Evolutionary conservation across 2,888 invertebrate genomes (phyloP), one percentile per base, ranked within the genome.

Genomic region (Schizaphis graminum): DNA sequence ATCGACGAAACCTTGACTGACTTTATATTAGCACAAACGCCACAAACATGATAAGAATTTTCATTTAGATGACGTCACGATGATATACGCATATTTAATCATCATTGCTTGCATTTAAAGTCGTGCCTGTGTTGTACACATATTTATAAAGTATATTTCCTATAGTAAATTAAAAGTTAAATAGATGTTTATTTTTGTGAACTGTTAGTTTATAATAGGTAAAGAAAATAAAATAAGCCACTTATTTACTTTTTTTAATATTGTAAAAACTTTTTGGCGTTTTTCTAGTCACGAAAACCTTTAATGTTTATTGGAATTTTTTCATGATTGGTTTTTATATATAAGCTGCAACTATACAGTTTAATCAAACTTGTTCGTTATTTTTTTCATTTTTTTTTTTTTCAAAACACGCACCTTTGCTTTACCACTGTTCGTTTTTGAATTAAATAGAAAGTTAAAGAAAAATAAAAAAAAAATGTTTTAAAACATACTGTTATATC

Each of bases 311-410:
- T 93, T 90, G 89, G 84, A 85, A 44, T 84, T 93, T 92, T 90
- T 85, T 85, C 93, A 53, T 85, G 85, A 93, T 93, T 93, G 89
- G 93, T 89, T 93, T 90, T 90, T 44, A 3, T 90, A 90, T 47
- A 53, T 86, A 61, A 28, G 86, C 84, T n/a, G 0, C 77, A 77
- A 88, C 56, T 41, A 61, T 57, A 93, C 47, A 85, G 90, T 93
- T 93, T 93, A 93, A 93, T 93, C 85, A 93, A 93, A 93, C 93
- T 93, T 93, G 35, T 93, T 61, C 90, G 85, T 28, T 93, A 57
- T 93, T 93, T 92, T 92, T 10, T 26, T 2, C 2, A 53, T 41
- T 57, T 86, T 44, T 56, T 56, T 56, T 86, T 86, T n/a, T 88
- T 53, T 11, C 47, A 13, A 86, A 90, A 90, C 90, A 90, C 85